Evolutionary conservation across 2,888 invertebrate genomes (phyloP), one percentile per base, ranked within the genome.

Genomic region (Lepidocyrtoides sp.): DNA sequence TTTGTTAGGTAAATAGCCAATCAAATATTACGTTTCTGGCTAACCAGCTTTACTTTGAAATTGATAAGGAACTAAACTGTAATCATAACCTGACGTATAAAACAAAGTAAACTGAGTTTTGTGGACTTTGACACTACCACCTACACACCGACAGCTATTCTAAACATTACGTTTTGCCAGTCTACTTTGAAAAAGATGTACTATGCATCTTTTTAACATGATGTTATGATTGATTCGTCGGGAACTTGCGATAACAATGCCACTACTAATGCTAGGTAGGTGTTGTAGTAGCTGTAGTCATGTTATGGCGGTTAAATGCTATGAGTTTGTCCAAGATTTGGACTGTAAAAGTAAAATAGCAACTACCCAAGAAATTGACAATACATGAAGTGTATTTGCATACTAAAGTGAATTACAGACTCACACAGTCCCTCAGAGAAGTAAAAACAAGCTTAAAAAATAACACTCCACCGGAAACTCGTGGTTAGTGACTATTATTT

Each of bases 391-490:
- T 12, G 41, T 29, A 29, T 63, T 29, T 63, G 29, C 63, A 26
- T 17, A 66, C 36, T 8, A 10, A 26, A 23, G 17, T 5, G n/a
- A 72, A 41, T 23, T 8, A 36, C n/a, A 36, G 12, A 63, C 20
- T 7, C 69, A 75, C 17, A 72, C 20, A 72, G 10, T 36, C 14
- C 26, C 29, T 23, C 48, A 23, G 60, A 60, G 23, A 2, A 60
- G 60, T 60, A 63, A 14, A 12, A 63, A 75, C 82, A 44, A 44
- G 12, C 23, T 48, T 66, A 83, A 66, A 79, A 89, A 89, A 82
- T 79, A 82, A 84, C 84, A 84, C 84, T 77, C 32, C 77, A 57
- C 92, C 92, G 92, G 92, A 92, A 92, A 93, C 92, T 90, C 83
- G 91, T 92, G 92, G 92, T 92, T 90, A 84, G 41, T 81, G 77